phyloP scores from a whole-genome alignment of 2,888 invertebrate species.

The Esperia sulphurella region DNA sequence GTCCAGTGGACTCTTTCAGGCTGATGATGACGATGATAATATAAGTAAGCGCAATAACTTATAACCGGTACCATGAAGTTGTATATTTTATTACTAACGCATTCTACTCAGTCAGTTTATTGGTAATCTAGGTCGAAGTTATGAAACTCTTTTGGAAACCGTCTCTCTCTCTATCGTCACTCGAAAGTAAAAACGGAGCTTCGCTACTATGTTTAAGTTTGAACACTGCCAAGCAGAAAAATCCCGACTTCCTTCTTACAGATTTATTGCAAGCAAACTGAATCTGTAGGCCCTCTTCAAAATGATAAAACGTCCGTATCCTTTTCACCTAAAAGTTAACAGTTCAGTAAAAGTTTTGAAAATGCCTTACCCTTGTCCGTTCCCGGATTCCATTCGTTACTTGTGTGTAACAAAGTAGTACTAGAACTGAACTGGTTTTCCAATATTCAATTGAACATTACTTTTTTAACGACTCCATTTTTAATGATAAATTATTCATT shows the following conservation, averaged over 20 bases:
- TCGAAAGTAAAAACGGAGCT: neutral
- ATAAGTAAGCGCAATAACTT: no score
- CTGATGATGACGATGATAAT: no score
- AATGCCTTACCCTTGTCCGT: slow-evolving; percentile 12
- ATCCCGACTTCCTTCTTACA: slow-evolving; percentile 9
- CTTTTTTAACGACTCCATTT: no score
- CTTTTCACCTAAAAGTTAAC: slow-evolving; percentile 17
- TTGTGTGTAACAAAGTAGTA: no score
- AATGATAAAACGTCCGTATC: slow-evolving; percentile 14
- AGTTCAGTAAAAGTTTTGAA: slow-evolving; percentile 19
- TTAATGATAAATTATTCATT: no score
- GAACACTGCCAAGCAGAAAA: slow-evolving; percentile 12
- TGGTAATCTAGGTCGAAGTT: no score
- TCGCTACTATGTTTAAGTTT: slow-evolving; percentile 6
- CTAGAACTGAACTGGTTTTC: no score
- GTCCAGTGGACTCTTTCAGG: no score
- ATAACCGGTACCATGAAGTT: no score
- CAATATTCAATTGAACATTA: no score
- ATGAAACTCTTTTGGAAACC: neutral
- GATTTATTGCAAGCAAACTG: slow-evolving; percentile 15
- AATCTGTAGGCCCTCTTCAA: slow-evolving; percentile 13
- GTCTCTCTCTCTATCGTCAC: neutral
- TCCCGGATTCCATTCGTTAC: neutral
- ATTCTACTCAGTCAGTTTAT: no score
- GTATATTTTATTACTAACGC: no score